phyloP scores from a whole-genome alignment of 2,113 vertebrate genomes.

The Rhinogobius similis region DNA sequence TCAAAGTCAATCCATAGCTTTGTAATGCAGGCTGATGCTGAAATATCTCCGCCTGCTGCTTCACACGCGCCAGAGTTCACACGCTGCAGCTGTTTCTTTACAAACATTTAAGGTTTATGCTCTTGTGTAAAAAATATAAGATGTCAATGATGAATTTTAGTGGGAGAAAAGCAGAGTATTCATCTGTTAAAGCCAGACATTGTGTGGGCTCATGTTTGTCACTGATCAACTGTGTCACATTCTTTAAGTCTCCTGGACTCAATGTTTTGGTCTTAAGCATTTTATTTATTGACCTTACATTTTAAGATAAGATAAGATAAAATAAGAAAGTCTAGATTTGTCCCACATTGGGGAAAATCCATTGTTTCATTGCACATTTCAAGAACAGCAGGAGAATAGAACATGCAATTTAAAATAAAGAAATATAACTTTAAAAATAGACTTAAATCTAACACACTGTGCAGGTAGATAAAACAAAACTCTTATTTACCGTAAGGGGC shows the following conservation, averaged over 20 bases:
- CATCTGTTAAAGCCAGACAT: background rate
- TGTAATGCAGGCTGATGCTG: background rate
- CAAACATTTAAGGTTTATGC: background rate
- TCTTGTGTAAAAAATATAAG: background rate
- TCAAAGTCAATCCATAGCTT: constrained; percentile 26
- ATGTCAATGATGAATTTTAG: background rate
- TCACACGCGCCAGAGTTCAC: background rate
- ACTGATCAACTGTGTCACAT: constrained; percentile 37
- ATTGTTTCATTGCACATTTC: no score
- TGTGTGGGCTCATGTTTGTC: constrained; percentile 10
- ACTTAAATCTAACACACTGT: no score
- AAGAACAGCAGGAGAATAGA: no score
- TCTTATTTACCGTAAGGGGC: no score
- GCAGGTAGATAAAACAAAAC: no score
- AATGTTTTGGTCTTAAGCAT: constrained; percentile 12
- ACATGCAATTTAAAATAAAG: no score
- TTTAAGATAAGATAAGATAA: no score
- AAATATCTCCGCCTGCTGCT: background rate
- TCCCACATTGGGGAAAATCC: no score
- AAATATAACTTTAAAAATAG: no score
- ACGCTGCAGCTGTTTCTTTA: background rate
- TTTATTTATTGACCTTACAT: background rate
- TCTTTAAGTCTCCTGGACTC: constrained; percentile 20
- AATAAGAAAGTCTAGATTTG: no score
- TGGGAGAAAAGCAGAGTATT: background rate